A percentile compares a stretch with the other conserved stretches of the same genome.
phyloP scores from a whole-genome alignment of 2,888 invertebrate species.

The Branchellion lobata region DNA sequence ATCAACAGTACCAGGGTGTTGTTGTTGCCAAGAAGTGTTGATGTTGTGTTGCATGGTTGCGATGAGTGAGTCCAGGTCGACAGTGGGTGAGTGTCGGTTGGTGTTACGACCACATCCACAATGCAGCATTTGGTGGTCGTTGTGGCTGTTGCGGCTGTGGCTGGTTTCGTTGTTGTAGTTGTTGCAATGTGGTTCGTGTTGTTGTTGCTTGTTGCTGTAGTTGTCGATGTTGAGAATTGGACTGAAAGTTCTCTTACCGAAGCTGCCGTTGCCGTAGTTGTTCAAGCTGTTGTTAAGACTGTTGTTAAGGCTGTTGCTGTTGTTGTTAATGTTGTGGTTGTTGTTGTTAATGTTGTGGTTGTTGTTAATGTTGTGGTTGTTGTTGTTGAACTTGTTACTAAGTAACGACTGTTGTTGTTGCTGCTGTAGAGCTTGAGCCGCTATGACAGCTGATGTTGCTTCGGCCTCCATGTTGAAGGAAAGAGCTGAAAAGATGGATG shows the following conservation, averaged over 20 bases:
- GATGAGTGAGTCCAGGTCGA: conserved; percentile 45
- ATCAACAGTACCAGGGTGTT: neutral
- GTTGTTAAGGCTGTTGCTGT: neutral
- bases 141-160: conserved; percentile 1
- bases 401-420: neutral
- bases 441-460: conserved; percentile 45
- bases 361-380: conserved; percentile 21
- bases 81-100: conserved; percentile 13
- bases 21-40: conserved; percentile 40
- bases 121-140: conserved; percentile 40
- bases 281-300: neutral
- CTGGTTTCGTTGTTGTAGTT: neutral
- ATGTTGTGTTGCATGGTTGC: conserved; percentile 45
- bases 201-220: neutral
- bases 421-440: conserved; percentile 42
- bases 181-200: neutral
- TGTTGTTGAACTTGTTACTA: neutral
- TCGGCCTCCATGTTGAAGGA: conserved; percentile 47
- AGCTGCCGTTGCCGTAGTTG: conserved; percentile 9
- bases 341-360: neutral
- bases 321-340: conserved; percentile 11
- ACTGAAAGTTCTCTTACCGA: neutral
- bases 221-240: neutral
- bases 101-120: conserved; percentile 43
- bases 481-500: conserved; percentile 20